Evolutionary conservation across 2,888 invertebrate species (phyloP), one percentile per base, ranked within the genome.

Genomic region (Pachliopta kotzebuea): DNA sequence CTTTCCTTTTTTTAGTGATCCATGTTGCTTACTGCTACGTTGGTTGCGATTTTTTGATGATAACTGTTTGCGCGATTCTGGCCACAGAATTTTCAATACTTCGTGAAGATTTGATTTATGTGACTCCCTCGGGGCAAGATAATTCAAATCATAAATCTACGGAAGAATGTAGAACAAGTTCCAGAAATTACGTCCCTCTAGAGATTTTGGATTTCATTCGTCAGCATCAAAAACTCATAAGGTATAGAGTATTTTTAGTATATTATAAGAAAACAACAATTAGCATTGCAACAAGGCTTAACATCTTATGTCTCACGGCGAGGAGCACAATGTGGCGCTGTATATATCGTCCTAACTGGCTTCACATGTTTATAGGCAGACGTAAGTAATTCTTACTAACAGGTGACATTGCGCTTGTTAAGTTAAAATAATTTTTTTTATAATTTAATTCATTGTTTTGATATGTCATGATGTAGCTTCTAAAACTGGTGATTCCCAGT

Each of bases 151-250:
- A 23, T 6, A 56, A 63, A 49, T 56, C 14, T 52, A 21, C 31
- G n/a, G 29, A 42, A 8, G 52, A n/a, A 60, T 31, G 23, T 52
- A 18, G 55, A 26, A 26, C 11, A 20, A 42, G 42, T 58, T 21
- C 11, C 17, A 8, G 56, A n/a, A 20, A 20, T 23, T 59, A 68
- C 18, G 56, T 53, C 4, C 63, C n/a, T n/a, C 60, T 57, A n/a
- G 60, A 67, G 9, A 69, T 83, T n/a, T 67, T 74, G 50, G 62
- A 68, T 61, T 62, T 86, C 26, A 69, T 85, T 42, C 68, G 55
- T 50, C 76, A 66, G 62, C 86, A 87, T 68, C 85, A 85, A 68
- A 76, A 72, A 59, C 69, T 86, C 21, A 78, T 84, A 37, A 67
- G 68, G 87, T 86, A 67, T 29, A 20, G 18, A 18, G 8, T 18